These are phyloP conservation scores for Tenualosa ilisha DNA, from an alignment of 2,797 vertebrate species.

Conservation along the genomic window DNA sequence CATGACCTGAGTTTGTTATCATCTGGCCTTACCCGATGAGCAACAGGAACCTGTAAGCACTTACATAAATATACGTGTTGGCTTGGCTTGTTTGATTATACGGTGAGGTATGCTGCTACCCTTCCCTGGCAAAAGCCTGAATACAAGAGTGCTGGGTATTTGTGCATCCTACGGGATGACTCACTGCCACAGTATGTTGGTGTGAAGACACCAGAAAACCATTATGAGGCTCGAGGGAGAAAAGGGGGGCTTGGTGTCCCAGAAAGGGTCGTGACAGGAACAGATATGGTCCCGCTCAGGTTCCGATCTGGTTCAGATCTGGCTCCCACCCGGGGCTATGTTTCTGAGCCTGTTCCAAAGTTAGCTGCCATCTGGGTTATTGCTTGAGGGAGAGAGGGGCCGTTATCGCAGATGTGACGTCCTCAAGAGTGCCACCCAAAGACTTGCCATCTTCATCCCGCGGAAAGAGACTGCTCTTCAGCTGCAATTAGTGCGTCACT, in stretches of 20 bases:
- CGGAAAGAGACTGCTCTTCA: not conserved
- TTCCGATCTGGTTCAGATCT: not conserved
- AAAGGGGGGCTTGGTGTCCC: not conserved
- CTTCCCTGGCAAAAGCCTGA: not conserved
- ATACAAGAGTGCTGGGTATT: not conserved
- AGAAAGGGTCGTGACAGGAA: not conserved
- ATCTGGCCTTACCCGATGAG: not conserved
- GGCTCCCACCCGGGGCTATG: not conserved
- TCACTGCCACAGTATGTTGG: not conserved
- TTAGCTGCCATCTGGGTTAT: slow-evolving; percentile 15
- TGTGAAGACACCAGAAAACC: not conserved
- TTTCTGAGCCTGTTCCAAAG: not conserved
- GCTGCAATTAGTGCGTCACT: not conserved
- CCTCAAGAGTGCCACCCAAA: slow-evolving; percentile 10
- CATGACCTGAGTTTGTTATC: not conserved
- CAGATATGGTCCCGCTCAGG: not conserved
- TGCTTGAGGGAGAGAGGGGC: not conserved
- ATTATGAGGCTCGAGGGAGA: not conserved
- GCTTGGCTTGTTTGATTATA: not conserved
- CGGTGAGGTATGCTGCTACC: not conserved
- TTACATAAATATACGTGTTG: not conserved
- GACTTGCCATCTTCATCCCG: not conserved
- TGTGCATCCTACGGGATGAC: not conserved
- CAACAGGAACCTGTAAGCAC: not conserved
- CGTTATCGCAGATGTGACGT: not conserved